Evolutionary conservation across 2,797 vertebrate species (phyloP).

Genomic region (Sparus aurata): DNA sequence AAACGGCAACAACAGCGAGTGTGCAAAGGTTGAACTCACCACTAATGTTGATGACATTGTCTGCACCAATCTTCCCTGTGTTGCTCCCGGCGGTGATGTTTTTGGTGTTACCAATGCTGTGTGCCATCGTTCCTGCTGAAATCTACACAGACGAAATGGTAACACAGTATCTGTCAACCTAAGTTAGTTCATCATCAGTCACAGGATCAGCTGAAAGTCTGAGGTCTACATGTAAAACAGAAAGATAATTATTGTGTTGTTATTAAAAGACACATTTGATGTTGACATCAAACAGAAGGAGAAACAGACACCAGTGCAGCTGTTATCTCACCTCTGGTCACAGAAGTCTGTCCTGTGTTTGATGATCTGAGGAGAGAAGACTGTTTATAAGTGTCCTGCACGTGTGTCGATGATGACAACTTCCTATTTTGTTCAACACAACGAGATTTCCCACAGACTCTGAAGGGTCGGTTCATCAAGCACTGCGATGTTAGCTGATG

Average conservation of each 20-base stretch:
- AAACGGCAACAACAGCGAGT: no score
- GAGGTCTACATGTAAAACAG: not conserved
- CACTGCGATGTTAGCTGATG: not conserved
- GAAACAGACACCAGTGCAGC: not conserved
- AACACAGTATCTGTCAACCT: not conserved
- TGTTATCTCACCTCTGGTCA: conserved; percentile 6
- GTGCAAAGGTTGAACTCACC: conserved; percentile 3
- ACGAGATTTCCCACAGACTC: not conserved
- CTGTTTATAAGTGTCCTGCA: not conserved
- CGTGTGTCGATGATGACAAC: not conserved
- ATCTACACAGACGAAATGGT: not conserved
- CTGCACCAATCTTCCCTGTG: not conserved
- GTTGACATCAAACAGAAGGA: not conserved
- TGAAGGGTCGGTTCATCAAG: not conserved
- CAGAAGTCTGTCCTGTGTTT: not conserved
- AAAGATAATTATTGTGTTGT: not conserved
- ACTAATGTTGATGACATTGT: not conserved
- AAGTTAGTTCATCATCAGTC: no score
- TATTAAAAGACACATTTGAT: not conserved
- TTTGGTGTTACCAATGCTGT: conserved; percentile 3
- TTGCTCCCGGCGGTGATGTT: not conserved
- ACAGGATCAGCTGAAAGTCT: not conserved
- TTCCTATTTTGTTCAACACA: not conserved
- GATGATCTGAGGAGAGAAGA: not conserved
- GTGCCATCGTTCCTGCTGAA: conserved; percentile 16